Evolutionary conservation across 2,113 vertebrate species (phyloP), one percentile per base, ranked within the genome.

Genomic region (Brachyhypopomus occidentalis): DNA sequence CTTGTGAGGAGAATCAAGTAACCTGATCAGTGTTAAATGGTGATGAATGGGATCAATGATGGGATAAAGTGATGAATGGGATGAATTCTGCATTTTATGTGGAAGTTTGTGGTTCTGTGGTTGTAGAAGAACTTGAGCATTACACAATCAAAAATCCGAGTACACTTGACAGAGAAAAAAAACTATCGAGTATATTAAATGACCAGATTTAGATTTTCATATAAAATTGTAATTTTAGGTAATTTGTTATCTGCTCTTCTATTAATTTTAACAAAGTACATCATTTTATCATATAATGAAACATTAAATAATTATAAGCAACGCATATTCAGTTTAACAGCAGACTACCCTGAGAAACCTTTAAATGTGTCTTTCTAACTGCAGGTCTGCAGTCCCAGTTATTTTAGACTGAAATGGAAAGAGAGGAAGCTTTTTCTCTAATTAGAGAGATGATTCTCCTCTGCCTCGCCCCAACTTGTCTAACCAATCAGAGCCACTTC

Each of bases 401-500:
- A 60, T 60, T 60, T 52, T 52, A 52, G 14, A 52, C 45, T 52
- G 45, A 52, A 52, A 52, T 8, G 45, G 45, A 52, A 52, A 52
- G 45, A 55, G 52, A 19, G 55, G 34, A 78, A 17, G 19, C 11
- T 3, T 30, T 8, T 64, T 52, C 34, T 23, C 17, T 55, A 36
- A 56, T 45, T 14, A n/a, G 12, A 22, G 23, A 56, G 3, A n/a
- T 23, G 22, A 23, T 23, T 16, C 55, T 62, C 11, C 67, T 3
- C 16, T 0, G 14, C 70, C 23, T 52, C 14, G 14, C 7, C 55
- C 6, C 25, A 34, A 52, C 48, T n/a, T 19, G 59, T 23, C 66
- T 8, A 71, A 19, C 22, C 74, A 79, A 80, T 72, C 66, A 72
- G 22, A 72, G 22, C 38, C 41, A 80, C 71, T 84, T 56, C 52